Evolutionary conservation across 2,888 invertebrate genomes (phyloP).

Genomic region (Noctua janthina): DNA sequence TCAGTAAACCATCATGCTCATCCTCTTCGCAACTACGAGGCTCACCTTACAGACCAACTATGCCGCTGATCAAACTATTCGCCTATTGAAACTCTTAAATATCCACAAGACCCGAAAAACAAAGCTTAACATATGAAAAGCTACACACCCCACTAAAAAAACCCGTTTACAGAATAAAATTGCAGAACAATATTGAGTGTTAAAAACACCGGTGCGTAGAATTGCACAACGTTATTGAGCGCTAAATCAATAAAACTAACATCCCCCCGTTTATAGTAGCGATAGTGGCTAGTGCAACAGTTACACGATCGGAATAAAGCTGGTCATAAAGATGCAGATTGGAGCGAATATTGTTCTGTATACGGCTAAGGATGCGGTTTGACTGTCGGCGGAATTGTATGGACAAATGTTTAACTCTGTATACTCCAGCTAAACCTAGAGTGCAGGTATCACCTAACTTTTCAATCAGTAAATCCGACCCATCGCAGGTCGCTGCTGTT

Average conservation of each 20-base stretch:
- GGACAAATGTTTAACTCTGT: no score
- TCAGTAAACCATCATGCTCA: background rate
- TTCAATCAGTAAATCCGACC: background rate
- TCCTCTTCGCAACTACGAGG: background rate
- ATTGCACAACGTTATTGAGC: slow-evolving; percentile 7
- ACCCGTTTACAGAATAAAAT: background rate
- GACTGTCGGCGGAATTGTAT: background rate
- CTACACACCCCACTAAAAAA: background rate
- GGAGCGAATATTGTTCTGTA: slow-evolving; percentile 35
- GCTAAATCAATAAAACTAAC: slow-evolving; percentile 27
- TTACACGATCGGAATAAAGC: slow-evolving; percentile 51
- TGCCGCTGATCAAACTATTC: background rate
- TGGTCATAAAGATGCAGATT: slow-evolving; percentile 45
- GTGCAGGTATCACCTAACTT: no score
- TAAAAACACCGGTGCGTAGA: background rate
- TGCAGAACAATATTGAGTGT: background rate
- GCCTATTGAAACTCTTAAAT: background rate
- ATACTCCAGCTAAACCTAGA: no score
- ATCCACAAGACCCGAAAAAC: background rate
- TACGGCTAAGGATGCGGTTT: slow-evolving; percentile 33
- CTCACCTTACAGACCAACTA: background rate
- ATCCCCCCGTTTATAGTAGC: background rate
- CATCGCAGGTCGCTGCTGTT: background rate
- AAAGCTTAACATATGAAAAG: background rate
- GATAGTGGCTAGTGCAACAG: slow-evolving; percentile 28